Conservation (phyloP, 2,888 invertebrate genomes). For the Xylophagus ater region DNA sequence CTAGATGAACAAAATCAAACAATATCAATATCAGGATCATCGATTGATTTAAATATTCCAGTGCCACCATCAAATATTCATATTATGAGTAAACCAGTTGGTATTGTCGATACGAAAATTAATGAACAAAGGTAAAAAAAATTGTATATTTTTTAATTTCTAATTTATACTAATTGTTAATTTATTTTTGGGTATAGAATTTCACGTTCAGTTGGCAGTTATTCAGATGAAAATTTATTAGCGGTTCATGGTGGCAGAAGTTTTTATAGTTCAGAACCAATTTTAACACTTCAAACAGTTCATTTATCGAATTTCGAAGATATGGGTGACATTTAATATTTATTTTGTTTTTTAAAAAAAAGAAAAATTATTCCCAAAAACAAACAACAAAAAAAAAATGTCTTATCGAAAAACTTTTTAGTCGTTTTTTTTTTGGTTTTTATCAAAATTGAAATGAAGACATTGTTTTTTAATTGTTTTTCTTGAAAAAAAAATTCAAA, state of each 20-base stretch:
- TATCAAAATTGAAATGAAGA: too few species aligned
- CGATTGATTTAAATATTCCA: constrained; percentile 31
- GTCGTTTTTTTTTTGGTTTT: too few species aligned
- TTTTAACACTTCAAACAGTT: constrained; percentile 10
- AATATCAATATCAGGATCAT: constrained; percentile 29
- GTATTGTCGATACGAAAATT: constrained; percentile 7
- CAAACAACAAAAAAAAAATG: too few species aligned
- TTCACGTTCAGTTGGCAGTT: constrained; percentile 34
- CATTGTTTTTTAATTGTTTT: too few species aligned
- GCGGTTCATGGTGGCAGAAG: constrained; percentile 9
- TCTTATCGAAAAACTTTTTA: too few species aligned
- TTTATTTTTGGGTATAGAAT: constrained; percentile 11
- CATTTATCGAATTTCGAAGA: constrained; percentile 5
- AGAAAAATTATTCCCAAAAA: too few species aligned
- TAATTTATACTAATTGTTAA: constrained; percentile 2
- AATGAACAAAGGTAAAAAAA: constrained; percentile 11
- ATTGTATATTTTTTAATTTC: background rate
- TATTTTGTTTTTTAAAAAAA: too few species aligned
- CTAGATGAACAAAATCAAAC: background rate
- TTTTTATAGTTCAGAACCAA: constrained; percentile 18
- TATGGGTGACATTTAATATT: constrained; percentile 8
- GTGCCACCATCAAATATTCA: constrained; percentile 18
- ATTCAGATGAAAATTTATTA: constrained; percentile 29
- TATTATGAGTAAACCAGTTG: constrained; percentile 10
- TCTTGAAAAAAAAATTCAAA: too few species aligned